Evolutionary conservation across 37 sponge, comb jelly and placozoan species (phyloP).

Genomic region (Agelas oroides): DNA sequence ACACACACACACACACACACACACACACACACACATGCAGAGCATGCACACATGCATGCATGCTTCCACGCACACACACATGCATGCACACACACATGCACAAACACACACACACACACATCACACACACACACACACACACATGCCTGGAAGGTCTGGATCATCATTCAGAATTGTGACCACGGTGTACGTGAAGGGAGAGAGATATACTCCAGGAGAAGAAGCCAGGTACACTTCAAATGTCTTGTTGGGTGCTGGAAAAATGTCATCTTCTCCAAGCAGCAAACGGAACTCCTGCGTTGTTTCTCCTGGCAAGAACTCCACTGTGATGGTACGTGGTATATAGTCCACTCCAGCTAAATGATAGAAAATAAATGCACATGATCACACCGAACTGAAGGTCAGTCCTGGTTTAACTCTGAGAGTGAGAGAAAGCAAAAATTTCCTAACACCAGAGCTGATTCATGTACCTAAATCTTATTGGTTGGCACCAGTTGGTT

Average conservation of each 20-base stretch:
- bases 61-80: too few species aligned
- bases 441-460: too few species aligned
- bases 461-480: too few species aligned
- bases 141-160: conserved; percentile 33
- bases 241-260: conserved; percentile 27
- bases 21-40: not conserved
- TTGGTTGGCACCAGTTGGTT: too few species aligned
- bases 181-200: conserved; percentile 3
- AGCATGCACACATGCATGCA: too few species aligned
- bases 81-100: too few species aligned
- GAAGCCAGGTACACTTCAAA: conserved; percentile 41
- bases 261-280: conserved; percentile 28
- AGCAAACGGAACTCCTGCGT: not conserved
- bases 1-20: too few species aligned
- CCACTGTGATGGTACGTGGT: not conserved
- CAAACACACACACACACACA: too few species aligned
- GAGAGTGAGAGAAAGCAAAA: too few species aligned
- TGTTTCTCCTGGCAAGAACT: not conserved
- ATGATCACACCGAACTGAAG: too few species aligned
- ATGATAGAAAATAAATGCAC: not conserved
- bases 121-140: too few species aligned
- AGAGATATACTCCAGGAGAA: conserved; percentile 32
- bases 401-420: too few species aligned
- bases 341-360: conserved; percentile 36
- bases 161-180: conserved; percentile 29